A percentile compares a stretch with the other conserved stretches of the same genome.
These are phyloP conservation scores for Alethe castanea DNA, from an alignment of 2,113 vertebrate genomes.

Conservation along the genomic window DNA sequence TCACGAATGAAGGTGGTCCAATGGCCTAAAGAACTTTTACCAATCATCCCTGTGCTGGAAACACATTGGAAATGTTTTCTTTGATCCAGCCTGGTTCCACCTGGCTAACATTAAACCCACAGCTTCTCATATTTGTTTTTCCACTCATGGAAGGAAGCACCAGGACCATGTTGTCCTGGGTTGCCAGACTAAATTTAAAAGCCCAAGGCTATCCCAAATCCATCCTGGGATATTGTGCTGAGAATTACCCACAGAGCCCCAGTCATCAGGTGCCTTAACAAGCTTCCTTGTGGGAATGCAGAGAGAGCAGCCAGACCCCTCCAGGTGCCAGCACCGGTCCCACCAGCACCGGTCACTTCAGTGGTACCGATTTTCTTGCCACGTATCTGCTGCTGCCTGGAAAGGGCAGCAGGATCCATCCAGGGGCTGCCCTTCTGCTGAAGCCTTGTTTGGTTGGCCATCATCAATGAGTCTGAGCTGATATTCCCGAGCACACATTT, in stretches of 20 bases:
- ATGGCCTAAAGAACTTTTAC: neutral
- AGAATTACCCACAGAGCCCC: neutral
- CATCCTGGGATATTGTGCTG: neutral
- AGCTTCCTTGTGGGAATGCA: neutral
- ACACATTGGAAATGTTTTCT: neutral
- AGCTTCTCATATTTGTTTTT: neutral
- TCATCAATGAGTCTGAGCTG: accelerated
- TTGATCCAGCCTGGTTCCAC: neutral
- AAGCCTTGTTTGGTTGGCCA: neutral
- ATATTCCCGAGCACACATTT: accelerated
- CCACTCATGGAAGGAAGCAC: neutral
- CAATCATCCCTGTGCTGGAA: neutral
- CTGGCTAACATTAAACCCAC: neutral
- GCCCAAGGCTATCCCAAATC: neutral
- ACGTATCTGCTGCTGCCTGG: neutral
- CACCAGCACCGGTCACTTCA: neutral
- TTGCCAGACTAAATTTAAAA: neutral
- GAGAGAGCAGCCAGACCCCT: neutral
- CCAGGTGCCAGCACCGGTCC: neutral
- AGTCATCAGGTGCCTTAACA: constrained; percentile 53
- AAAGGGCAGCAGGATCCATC: neutral
- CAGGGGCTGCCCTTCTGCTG: neutral
- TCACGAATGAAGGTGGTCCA: neutral
- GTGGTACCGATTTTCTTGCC: neutral
- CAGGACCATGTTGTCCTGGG: neutral